Percentiles rank a stretch among this genome's conserved stretches.
Evolutionary conservation across 2,113 vertebrate genomes (phyloP).

Genomic region (Heterocephalus glaber): DNA sequence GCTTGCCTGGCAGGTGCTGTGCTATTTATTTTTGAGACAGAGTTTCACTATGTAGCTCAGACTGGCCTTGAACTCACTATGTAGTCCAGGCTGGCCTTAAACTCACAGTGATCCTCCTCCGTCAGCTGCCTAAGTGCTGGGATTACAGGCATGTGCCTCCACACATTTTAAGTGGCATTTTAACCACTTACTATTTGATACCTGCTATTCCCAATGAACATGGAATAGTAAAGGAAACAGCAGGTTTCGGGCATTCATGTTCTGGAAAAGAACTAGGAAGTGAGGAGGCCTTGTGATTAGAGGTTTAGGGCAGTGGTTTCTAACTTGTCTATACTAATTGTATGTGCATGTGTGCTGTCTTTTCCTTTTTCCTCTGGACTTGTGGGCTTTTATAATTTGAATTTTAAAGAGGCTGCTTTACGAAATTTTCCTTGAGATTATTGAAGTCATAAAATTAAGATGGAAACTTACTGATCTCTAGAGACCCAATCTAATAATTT

Average conservation of each 20-base stretch:
- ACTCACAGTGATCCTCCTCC: background rate
- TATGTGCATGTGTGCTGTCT: background rate
- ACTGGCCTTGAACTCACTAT: background rate
- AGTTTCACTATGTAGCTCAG: too few relatives aligned
- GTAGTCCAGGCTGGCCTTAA: background rate
- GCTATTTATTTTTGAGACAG: too few relatives aligned
- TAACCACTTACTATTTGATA: constrained; percentile 13
- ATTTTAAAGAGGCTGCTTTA: constrained; percentile 28
- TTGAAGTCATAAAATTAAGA: constrained; percentile 35
- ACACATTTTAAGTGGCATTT: background rate
- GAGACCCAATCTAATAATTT: background rate
- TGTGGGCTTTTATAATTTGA: background rate
- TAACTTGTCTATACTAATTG: background rate
- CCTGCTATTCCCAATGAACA: background rate
- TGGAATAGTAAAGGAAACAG: background rate
- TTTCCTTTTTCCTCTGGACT: background rate
- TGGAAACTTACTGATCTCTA: background rate
- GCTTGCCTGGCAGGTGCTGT: too few relatives aligned
- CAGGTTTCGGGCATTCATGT: background rate
- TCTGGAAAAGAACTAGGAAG: background rate
- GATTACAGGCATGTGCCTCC: background rate
- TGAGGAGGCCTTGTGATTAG: background rate
- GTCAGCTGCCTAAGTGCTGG: background rate
- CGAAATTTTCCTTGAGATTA: constrained; percentile 43
- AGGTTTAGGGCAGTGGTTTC: background rate